Base-by-base conservation (phyloP, 2,888 invertebrate species). In the Thecocarcelia acutangulata region DNA sequence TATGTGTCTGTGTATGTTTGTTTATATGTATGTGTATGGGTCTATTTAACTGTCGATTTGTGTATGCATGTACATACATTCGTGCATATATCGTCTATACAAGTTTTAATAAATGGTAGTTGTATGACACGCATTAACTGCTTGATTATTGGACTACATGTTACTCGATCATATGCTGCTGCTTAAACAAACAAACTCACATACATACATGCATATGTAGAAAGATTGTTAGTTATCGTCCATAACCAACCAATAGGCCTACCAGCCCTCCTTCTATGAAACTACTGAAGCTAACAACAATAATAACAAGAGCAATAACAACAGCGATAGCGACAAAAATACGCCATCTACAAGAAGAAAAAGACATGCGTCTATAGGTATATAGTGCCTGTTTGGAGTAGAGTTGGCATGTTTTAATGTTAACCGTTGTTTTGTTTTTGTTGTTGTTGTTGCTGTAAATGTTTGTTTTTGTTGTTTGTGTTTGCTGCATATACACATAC, bases 81-180 rank as follows among this genome's bases (percentile, higher is more conserved):
- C 6, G 3, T 28, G 6, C 6, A 28, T 8, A 33, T 8, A 8
- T 8, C 9, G 33, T 8, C 33, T 33, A 8, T 33, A 33, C 33
- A 33, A 9, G 64, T 81, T 61, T 56, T 46, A 77, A 82, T 82
- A 82, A 82, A 78, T 82, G 64, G 70, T 70, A 70, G 70, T 75
- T 82, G 78, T 78, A 82, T 75, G 78, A 82, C 82, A 82, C 82
- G 82, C 82, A 82, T 82, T 82, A 82, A 82, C 70, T 82, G 82
- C 42, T 74, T 82, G 74, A 78, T 82, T 82, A 82, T 78, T 64
- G 78, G 70, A 75, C 64, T 74, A 63, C 72, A 63, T 66, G 82
- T 75, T 78, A 78, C 46, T 69, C 77, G 73, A 77, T 81, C 77
- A 81, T 81, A 69, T 42, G 56, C 37, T 54, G 44, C 46, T 73